Base-by-base conservation (phyloP, 2,113 vertebrate genomes). In the Melanerpes formicivorus region DNA sequence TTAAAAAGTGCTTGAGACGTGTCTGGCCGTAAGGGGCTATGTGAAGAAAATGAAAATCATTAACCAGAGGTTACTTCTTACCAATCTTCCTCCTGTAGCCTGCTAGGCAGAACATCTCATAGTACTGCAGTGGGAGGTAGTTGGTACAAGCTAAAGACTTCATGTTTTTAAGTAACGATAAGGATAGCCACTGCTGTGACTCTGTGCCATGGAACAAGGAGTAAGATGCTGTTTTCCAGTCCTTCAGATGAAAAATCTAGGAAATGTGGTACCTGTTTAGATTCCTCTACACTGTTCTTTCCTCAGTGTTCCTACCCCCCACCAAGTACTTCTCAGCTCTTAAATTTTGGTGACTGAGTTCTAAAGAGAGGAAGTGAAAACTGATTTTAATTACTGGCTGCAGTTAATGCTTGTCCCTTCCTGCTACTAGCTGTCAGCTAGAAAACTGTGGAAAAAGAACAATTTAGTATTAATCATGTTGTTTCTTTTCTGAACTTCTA, bases 181-280 rank as follows among this genome's bases (percentile, higher is more conserved):
- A 30, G 42, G 77, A 5, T 30, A 77, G 48, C 27, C 50, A 8
- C 1, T 66, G 26, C 32, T 60, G 37, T 19, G 25, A 10, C 32
- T 78, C 50, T 1, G 0, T 54, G 34, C 29, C 2, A 1, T 18
- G 48, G 44, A 48, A 48, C 1, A 3, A 82, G 26, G 18, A 63
- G 18, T 13, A 56, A 63, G 34, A 19, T 66, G 50, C 48, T 37
- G 18, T 48, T 27, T 70, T 64, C 15, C 44, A 48, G 25, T 42
- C 44, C 9, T 65, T 21, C 5, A 71, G 12, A 1, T 72, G 60
- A 59, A 87, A 69, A 63, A 60, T 18, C 5, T 26, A 19, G 44
- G 32, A 75, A 34, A 18, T 3, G 1, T 27, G 9, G 65, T 29
- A 26, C 12, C 32, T 56, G 21, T 56, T 71, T 9, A 56, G 64